Percentiles rank a stretch among this genome's conserved stretches.
Conservation (phyloP, 2,113 vertebrate genomes). For the Nibea coibor region DNA sequence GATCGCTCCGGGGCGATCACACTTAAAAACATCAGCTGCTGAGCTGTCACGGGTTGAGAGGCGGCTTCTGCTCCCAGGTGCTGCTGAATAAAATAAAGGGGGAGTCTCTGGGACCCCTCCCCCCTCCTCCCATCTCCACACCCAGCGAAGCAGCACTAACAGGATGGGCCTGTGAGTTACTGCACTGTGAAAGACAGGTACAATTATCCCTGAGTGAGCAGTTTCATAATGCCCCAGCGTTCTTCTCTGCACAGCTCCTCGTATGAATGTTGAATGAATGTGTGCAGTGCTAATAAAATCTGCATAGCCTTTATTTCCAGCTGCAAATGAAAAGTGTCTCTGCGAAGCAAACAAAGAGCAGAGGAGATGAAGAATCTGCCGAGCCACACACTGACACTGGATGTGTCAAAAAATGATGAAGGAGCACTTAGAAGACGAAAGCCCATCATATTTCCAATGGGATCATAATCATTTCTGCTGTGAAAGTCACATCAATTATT, state of each 20-base stretch:
- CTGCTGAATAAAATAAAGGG: constrained; percentile 43
- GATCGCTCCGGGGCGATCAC: background rate
- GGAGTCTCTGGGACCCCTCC: constrained; percentile 19
- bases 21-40: constrained; percentile 10
- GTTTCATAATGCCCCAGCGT: constrained; percentile 43
- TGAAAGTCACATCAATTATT: constrained; percentile 37
- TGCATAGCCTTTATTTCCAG: constrained; percentile 30
- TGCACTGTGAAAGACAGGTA: constrained; percentile 53
- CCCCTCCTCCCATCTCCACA: constrained; percentile 8
- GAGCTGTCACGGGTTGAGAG: background rate
- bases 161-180: constrained; percentile 44
- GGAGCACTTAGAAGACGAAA: constrained; percentile 4
- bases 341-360: constrained; percentile 8
- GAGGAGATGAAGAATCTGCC: background rate
- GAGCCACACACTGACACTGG: background rate
- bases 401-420: constrained; percentile 4
- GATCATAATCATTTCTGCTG: constrained; percentile 24
- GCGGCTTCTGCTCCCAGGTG: constrained; percentile 13
- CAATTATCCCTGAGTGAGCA: constrained; percentile 54
- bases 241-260: constrained; percentile 27
- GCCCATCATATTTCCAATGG: constrained; percentile 21
- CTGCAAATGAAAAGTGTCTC: constrained; percentile 22
- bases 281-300: constrained; percentile 43
- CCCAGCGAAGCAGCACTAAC: constrained; percentile 43
- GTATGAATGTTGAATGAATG: constrained; percentile 56